Percentiles rank a stretch among this genome's conserved stretches.
These are phyloP conservation scores for Neodiprion virginianus DNA, from an alignment of 1,140 invertebrate species.

Conservation along the genomic window DNA sequence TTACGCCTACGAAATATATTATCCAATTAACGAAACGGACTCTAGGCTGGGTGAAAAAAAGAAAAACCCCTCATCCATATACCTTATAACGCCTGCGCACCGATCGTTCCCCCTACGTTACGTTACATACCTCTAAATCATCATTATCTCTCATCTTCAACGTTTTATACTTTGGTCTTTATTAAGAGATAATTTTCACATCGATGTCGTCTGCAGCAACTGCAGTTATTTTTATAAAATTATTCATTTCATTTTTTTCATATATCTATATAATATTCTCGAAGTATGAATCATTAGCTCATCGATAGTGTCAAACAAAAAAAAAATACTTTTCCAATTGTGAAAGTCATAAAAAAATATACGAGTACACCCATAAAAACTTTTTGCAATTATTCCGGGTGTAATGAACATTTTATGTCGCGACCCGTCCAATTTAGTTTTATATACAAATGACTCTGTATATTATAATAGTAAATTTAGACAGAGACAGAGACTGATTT, in stretches of 20 bases:
- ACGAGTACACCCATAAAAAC: neutral
- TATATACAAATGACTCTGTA: too few species aligned
- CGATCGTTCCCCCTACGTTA: neutral
- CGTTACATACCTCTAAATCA: neutral
- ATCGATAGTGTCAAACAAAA: neutral
- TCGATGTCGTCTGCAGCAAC: neutral
- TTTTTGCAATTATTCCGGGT: neutral
- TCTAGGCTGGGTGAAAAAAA: neutral
- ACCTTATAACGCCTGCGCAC: too few species aligned
- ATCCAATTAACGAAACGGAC: neutral
- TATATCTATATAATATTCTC: neutral
- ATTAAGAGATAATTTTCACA: neutral
- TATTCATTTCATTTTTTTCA: too few species aligned
- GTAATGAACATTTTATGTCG: neutral
- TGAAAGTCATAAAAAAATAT: neutral
- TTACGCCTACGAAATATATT: conserved; percentile 1
- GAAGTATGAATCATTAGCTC: neutral
- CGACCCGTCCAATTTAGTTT: too few species aligned
- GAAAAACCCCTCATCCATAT: too few species aligned
- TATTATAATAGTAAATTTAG: too few species aligned
- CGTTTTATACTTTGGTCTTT: too few species aligned
- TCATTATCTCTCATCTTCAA: neutral
- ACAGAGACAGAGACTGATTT: too few species aligned
- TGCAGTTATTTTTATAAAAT: too few species aligned
- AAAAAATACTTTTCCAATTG: neutral